Evolutionary conservation across 53 echinoderm and acorn worm species (phyloP).

Genomic region (Arbacia lixula): DNA sequence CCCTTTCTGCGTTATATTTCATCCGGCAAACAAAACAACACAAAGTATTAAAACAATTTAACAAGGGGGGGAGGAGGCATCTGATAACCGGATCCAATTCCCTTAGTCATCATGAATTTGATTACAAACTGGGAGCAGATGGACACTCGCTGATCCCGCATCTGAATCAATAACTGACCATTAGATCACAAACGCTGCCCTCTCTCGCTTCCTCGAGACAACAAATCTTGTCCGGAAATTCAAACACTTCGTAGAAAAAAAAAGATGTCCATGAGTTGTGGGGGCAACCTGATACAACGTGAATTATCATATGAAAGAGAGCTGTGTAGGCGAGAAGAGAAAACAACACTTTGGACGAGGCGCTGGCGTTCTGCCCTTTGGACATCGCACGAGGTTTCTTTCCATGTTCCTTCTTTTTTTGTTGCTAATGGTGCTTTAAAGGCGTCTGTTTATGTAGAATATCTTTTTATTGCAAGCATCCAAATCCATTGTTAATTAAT

Average conservation of each 20-base stretch:
- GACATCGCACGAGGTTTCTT: slow-evolving; percentile 16
- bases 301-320: slow-evolving; percentile 44
- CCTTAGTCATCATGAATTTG: slow-evolving; percentile 37
- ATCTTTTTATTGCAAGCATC: too few relatives aligned
- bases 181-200: slow-evolving; percentile 6
- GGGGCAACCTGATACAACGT: slow-evolving; percentile 34
- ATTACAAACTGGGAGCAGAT: slow-evolving; percentile 15
- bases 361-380: slow-evolving; percentile 13
- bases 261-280: slow-evolving; percentile 11
- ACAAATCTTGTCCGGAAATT: too few relatives aligned
- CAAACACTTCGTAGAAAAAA: background rate
- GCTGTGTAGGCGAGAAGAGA: background rate
- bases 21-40: too few relatives aligned
- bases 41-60: too few relatives aligned
- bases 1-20: too few relatives aligned
- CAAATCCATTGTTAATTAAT: too few relatives aligned
- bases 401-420: too few relatives aligned
- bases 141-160: slow-evolving; percentile 4
- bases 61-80: too few relatives aligned
- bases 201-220: slow-evolving; percentile 15
- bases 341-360: background rate
- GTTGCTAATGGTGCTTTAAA: too few relatives aligned
- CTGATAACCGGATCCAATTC: slow-evolving; percentile 33
- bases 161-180: slow-evolving; percentile 39
- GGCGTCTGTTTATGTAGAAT: too few relatives aligned